Evolutionary conservation across 2,797 vertebrate genomes (phyloP), one percentile per base, ranked within the genome.

Genomic region (Lepus townsendii): DNA sequence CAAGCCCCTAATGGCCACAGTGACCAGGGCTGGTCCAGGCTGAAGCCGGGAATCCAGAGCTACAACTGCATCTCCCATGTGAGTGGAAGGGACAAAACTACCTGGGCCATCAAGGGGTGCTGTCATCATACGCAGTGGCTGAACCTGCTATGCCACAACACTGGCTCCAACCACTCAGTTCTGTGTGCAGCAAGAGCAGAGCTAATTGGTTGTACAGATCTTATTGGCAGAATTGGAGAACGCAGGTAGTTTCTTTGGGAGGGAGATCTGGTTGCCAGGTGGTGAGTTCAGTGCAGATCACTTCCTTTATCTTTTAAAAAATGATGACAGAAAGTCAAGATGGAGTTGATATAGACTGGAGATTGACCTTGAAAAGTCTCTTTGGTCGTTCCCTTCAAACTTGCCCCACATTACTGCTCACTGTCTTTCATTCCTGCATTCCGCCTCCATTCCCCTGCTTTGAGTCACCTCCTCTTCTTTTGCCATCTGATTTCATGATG

Each of bases 401-500:
- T 68, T 30, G 4, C 22, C 26, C 14, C 20, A 30, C 4, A 63
- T n/a, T 27, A 30, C 47, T 83, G 62, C 71, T 89, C 65, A 27
- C 0, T 19, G 65, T 42, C 10, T 65, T n/a, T 26, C n/a, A 50
- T 72, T 91, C 50, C 24, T n/a, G n/a, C 16, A 2, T 30, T 57
- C 54, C 32, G 89, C n/a, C 87, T 57, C 32, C 30, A 13, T 60
- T 35, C n/a, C 10, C 19, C 83, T 75, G 32, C 82, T 26, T 79
- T 12, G 38, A 95, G 10, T 38, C 82, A 9, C 17, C 92, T 95
- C 95, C 89, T 63, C 60, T 84, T 96, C 95, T 69, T 93, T 60
- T 96, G 71, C 7, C 52, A 96, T 62, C 80, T 7, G 82, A 93
- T 95, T 97, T 97, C 69, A 79, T 75, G 97, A 91, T 20, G 83